phyloP scores from a whole-genome alignment of 2,113 vertebrate genomes.

The Fulica atra region DNA sequence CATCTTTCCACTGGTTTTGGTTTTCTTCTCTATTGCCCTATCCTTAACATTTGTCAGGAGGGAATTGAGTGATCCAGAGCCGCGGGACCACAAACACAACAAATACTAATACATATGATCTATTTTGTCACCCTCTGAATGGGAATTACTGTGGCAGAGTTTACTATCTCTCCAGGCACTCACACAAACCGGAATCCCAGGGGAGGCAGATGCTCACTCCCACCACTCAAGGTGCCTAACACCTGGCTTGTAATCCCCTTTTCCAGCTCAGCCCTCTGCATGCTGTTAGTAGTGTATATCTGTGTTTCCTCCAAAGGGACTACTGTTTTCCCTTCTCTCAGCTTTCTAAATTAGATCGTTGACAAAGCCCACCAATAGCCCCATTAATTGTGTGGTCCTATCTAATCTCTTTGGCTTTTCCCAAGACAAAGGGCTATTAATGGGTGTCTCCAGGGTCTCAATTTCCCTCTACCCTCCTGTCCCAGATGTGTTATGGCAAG shows the following conservation, averaged over 20 bases:
- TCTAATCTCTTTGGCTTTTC: background rate
- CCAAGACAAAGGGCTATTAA: background rate
- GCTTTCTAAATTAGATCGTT: background rate
- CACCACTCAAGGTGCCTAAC: fast-evolving
- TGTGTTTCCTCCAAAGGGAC: background rate
- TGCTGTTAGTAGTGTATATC: background rate
- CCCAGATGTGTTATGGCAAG: background rate
- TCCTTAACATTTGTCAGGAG: background rate
- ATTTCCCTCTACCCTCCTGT: background rate
- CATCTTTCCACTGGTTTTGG: background rate
- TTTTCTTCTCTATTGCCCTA: background rate
- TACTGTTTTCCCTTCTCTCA: background rate
- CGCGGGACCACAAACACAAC: background rate
- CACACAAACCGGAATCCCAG: background rate
- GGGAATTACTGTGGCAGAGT: background rate
- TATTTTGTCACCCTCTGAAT: fast-evolving
- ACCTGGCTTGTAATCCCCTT: background rate
- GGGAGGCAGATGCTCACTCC: background rate
- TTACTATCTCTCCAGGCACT: background rate
- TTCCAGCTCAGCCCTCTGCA: background rate
- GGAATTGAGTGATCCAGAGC: fast-evolving
- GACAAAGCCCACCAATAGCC: background rate
- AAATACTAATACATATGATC: fast-evolving
- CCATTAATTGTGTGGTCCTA: background rate
- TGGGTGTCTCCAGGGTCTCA: background rate